Percentiles rank a stretch among this genome's conserved stretches.
Conservation (phyloP, 1,140 invertebrate genomes). For the Temnothorax longispinosus region DNA sequence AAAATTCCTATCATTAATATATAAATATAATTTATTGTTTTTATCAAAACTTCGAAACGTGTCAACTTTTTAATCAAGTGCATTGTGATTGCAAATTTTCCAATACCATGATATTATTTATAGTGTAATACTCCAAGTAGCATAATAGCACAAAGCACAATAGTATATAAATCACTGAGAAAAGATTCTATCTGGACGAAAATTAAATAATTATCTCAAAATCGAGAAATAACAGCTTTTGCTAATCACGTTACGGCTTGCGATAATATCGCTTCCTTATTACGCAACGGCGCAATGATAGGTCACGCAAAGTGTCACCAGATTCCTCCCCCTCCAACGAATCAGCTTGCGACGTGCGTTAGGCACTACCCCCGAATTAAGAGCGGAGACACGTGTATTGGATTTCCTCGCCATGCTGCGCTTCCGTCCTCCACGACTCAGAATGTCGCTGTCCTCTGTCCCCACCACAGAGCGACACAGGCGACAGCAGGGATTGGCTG, state of each 20-base stretch:
- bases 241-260: neutral
- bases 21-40: neutral
- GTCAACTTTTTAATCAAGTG: neutral
- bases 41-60: neutral
- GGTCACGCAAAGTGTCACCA: conserved; percentile 16
- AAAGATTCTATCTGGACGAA: neutral
- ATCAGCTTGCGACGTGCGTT: conserved; percentile 25
- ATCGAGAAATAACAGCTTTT: neutral
- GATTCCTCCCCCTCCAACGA: neutral
- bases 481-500: conserved; percentile 82
- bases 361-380: conserved; percentile 43
- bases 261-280: neutral
- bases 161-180: neutral
- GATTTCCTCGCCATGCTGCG: conserved; percentile 59
- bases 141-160: no score
- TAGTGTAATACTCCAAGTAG: neutral
- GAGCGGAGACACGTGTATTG: conserved; percentile 38
- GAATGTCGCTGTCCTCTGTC: conserved; percentile 82
- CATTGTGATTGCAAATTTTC: neutral
- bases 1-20: neutral
- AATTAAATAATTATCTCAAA: neutral
- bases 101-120: neutral
- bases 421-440: conserved; percentile 76
- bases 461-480: conserved; percentile 76
- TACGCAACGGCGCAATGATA: neutral